These are phyloP conservation scores for Philotrypesis tridentata DNA, from an alignment of 1,140 invertebrate species.

Conservation along the genomic window DNA sequence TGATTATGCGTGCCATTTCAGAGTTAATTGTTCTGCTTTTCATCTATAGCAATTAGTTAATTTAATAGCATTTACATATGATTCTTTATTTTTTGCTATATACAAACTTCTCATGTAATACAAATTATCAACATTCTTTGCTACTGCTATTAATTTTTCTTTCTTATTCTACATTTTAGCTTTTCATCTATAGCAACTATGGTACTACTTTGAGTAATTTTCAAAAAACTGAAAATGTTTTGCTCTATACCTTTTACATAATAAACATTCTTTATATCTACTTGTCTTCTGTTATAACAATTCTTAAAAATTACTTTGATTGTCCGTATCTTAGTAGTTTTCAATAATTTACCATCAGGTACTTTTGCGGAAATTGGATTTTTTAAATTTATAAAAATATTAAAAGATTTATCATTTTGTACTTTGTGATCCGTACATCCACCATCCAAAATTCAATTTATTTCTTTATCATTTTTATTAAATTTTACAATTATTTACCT, in stretches of 20 bases:
- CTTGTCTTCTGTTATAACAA: not conserved
- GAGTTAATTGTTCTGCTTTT: too few species aligned
- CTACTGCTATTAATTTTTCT: too few species aligned
- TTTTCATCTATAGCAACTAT: too few species aligned
- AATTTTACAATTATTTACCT: too few species aligned
- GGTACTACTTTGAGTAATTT: not conserved
- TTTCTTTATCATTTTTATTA: too few species aligned
- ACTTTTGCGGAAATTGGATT: not conserved
- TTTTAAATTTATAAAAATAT: not conserved
- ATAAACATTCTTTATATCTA: conserved; percentile 16
- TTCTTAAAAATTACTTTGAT: not conserved
- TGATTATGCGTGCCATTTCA: too few species aligned
- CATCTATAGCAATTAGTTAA: too few species aligned
- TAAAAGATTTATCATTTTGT: not conserved
- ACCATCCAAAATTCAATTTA: not conserved
- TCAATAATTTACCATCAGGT: conserved; percentile 8
- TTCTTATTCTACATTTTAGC: too few species aligned
- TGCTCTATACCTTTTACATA: conserved; percentile 11
- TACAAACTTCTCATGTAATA: too few species aligned
- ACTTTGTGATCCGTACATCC: not conserved
- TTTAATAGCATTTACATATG: too few species aligned
- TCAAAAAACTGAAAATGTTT: conserved; percentile 12
- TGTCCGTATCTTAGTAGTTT: not conserved
- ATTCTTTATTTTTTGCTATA: too few species aligned
- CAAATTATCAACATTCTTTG: too few species aligned